A percentile compares a stretch with the other conserved stretches of the same genome.
Conservation (phyloP, 2,113 vertebrate species). For the Cacatua alba region DNA sequence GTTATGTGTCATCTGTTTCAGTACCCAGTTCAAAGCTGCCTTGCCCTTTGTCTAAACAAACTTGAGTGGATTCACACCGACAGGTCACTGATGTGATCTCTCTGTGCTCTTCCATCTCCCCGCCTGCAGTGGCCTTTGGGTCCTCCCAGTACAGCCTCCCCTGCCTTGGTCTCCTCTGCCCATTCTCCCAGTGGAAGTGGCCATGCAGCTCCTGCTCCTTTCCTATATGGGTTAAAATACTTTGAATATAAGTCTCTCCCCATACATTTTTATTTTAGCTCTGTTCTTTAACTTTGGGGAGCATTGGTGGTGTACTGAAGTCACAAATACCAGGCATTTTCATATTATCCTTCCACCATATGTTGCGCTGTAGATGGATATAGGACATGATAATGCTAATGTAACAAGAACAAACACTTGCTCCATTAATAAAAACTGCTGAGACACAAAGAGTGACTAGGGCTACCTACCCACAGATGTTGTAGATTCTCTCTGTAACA, state of each 20-base stretch:
- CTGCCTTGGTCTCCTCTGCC: neutral
- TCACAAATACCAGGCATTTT: neutral
- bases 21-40: neutral
- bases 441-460: neutral
- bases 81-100: neutral
- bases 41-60: neutral
- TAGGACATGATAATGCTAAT: neutral
- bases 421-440: conserved; percentile 13
- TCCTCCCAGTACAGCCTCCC: neutral
- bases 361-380: neutral
- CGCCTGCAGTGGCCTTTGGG: neutral
- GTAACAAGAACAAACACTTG: neutral
- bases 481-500: neutral
- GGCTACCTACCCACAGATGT: neutral
- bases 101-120: neutral
- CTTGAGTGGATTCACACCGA: neutral
- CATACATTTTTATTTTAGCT: neutral
- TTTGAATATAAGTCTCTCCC: neutral
- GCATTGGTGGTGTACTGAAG: neutral
- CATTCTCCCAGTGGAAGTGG: neutral
- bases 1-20: neutral
- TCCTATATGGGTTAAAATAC: neutral
- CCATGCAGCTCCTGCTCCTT: neutral
- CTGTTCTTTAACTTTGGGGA: neutral
- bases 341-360: neutral